These are phyloP conservation scores for Cyanocitta stelleri DNA, from an alignment of 2,113 vertebrate genomes.

Conservation along the genomic window DNA sequence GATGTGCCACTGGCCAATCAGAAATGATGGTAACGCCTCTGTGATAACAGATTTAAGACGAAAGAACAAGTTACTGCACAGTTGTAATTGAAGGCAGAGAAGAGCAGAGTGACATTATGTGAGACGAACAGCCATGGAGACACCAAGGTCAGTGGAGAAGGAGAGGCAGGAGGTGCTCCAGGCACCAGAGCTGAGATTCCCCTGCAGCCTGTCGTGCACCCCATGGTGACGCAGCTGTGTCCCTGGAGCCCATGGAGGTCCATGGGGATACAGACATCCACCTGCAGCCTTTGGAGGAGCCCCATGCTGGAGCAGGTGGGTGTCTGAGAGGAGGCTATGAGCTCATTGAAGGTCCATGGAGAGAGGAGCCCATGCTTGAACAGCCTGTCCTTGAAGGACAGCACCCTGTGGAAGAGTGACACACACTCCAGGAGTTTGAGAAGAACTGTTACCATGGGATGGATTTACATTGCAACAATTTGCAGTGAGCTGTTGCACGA, in stretches of 20 bases:
- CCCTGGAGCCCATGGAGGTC: background rate
- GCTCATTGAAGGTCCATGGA: background rate
- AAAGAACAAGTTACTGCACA: background rate
- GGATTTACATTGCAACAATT: background rate
- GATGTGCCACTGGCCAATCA: background rate
- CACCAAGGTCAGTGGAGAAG: background rate
- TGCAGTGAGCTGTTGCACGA: background rate
- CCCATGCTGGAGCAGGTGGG: rapidly evolving
- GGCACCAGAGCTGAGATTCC: background rate
- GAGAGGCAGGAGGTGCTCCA: background rate
- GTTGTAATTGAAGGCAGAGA: background rate
- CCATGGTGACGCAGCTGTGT: background rate
- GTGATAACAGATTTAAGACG: background rate
- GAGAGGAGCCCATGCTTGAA: background rate
- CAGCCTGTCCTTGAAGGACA: background rate
- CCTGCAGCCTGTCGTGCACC: background rate
- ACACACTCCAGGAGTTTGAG: background rate
- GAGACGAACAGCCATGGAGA: background rate
- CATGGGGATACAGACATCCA: background rate
- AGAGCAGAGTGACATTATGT: background rate
- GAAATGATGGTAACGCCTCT: rapidly evolving
- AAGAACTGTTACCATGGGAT: background rate
- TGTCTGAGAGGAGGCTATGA: background rate
- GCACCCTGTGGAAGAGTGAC: rapidly evolving
- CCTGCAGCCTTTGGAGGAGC: rapidly evolving